Evolutionary conservation across 2,113 vertebrate species (phyloP).

Genomic region (Ploceus nigricollis): DNA sequence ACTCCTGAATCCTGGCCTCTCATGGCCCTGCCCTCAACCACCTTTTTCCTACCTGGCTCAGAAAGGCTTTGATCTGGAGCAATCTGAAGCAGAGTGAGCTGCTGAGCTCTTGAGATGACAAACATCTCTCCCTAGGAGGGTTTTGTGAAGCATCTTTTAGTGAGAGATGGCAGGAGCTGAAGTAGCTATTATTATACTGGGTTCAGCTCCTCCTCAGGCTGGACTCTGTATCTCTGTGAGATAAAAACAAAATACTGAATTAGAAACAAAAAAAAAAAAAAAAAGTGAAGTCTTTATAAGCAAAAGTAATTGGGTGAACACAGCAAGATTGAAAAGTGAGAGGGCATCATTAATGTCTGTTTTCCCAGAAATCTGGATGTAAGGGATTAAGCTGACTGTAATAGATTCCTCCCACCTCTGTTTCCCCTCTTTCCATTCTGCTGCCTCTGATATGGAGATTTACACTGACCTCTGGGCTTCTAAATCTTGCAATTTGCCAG

Average conservation of each 20-base stretch:
- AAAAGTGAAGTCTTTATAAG: not conserved
- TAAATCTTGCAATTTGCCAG: slow-evolving; percentile 63
- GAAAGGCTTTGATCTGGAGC: not conserved
- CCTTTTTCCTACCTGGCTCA: not conserved
- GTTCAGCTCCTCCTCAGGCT: not conserved
- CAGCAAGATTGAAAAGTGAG: slow-evolving; percentile 8
- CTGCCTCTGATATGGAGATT: slow-evolving; percentile 70
- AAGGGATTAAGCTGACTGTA: slow-evolving; percentile 16
- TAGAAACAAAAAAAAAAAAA: not conserved
- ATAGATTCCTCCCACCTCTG: slow-evolving; percentile 31
- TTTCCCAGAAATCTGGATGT: slow-evolving; percentile 36
- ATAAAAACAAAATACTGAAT: not conserved
- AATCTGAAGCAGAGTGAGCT: not conserved
- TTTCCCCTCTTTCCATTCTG: slow-evolving; percentile 1
- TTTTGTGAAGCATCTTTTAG: not conserved
- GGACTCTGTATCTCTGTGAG: not conserved
- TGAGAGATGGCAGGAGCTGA: not conserved
- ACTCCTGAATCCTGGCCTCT: not conserved
- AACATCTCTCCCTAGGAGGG: not conserved
- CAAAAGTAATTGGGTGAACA: not conserved
- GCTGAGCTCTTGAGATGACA: not conserved
- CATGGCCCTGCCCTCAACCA: not conserved
- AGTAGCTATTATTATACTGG: not conserved
- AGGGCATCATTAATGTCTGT: not conserved
- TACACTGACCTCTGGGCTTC: slow-evolving; percentile 67